phyloP scores from a whole-genome alignment of 2,888 invertebrate species.

The Ditylenchus weischeri region DNA sequence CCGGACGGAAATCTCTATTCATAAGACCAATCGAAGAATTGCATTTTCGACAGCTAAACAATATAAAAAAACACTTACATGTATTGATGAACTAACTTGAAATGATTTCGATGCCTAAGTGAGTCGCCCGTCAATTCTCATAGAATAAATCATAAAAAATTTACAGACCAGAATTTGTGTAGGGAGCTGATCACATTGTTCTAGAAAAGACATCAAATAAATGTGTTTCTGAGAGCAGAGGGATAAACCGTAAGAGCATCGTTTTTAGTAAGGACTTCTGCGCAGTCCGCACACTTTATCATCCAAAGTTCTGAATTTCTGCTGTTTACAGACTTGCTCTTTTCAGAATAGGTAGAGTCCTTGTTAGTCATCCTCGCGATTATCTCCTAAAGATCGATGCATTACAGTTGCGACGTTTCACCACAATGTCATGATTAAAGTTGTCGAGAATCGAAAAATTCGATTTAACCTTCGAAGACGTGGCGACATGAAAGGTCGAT shows the following conservation, averaged over 20 bases:
- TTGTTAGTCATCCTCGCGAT: too few species aligned
- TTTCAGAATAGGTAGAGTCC: too few species aligned
- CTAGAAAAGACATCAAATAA: background rate
- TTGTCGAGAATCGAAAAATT: too few species aligned
- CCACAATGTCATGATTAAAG: too few species aligned
- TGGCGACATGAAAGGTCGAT: too few species aligned
- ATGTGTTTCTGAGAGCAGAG: background rate
- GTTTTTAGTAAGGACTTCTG: constrained; percentile 1
- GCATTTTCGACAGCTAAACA: background rate
- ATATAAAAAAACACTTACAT: too few species aligned
- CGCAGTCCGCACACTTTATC: background rate
- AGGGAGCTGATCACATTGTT: background rate
- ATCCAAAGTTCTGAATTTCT: background rate
- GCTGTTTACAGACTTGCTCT: background rate
- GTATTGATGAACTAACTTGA: background rate
- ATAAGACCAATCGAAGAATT: background rate
- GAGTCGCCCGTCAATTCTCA: too few species aligned
- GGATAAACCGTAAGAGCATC: background rate
- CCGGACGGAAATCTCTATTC: background rate
- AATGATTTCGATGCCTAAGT: constrained; percentile 7
- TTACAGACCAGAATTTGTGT: background rate
- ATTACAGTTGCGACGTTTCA: background rate
- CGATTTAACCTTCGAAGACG: too few species aligned
- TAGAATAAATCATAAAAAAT: too few species aligned
- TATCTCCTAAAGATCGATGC: constrained; percentile 1